Evolutionary conservation across 1,140 invertebrate species (phyloP).

Genomic region (Varroa destructor): DNA sequence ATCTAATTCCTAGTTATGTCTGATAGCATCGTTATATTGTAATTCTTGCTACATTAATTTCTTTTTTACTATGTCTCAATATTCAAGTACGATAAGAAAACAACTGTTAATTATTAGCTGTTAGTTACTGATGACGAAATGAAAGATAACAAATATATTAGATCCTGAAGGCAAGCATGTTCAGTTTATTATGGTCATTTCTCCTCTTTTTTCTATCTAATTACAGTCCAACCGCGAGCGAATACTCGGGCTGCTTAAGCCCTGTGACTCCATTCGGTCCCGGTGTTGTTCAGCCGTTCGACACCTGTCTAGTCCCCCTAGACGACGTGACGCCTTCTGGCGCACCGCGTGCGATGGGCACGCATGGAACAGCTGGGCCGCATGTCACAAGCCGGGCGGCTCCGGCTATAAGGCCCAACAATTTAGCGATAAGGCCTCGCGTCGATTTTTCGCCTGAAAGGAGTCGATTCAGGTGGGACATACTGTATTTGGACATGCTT

Average conservation of each 20-base stretch:
- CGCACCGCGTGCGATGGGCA: neutral
- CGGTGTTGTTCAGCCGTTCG: constrained; percentile 16
- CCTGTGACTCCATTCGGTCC: constrained; percentile 21
- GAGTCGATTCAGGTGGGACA: constrained; percentile 18
- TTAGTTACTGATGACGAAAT: too few relatives aligned
- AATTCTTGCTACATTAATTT: too few relatives aligned
- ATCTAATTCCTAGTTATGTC: too few relatives aligned
- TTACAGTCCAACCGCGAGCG: constrained; percentile 8
- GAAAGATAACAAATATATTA: too few relatives aligned
- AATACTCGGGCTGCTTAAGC: constrained; percentile 22
- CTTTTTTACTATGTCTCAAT: too few relatives aligned
- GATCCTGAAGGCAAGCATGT: too few relatives aligned
- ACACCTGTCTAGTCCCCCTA: constrained; percentile 16
- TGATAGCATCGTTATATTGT: too few relatives aligned
- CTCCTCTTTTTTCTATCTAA: neutral
- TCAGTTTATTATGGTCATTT: neutral
- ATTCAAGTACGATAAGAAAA: too few relatives aligned
- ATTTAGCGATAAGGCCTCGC: neutral
- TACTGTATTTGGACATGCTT: too few relatives aligned
- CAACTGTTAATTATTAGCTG: too few relatives aligned
- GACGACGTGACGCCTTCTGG: constrained; percentile 19
- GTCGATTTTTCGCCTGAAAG: constrained; percentile 27
- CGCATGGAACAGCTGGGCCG: neutral
- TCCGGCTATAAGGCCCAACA: constrained; percentile 22
- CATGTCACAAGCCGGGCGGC: too few relatives aligned